Percentiles rank a stretch among this genome's conserved stretches.
These are phyloP conservation scores for Limnephilus rhombicus DNA, from an alignment of 2,888 invertebrate genomes.

Conservation along the genomic window DNA sequence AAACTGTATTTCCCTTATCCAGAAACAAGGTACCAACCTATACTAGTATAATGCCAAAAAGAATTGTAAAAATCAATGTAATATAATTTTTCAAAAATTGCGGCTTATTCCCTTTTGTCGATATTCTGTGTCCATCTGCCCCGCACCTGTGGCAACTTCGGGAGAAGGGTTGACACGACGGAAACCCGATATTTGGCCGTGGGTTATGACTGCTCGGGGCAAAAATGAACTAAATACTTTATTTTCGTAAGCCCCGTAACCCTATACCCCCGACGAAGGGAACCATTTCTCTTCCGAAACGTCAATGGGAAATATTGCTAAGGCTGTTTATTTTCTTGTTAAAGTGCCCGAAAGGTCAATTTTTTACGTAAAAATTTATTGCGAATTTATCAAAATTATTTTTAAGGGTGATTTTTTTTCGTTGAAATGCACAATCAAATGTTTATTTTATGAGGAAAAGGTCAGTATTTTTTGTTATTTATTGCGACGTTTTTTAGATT, in stretches of 20 bases:
- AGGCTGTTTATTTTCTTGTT: background rate
- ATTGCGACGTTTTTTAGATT: background rate
- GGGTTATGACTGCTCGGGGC: background rate
- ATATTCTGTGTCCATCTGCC: background rate
- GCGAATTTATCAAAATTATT: background rate
- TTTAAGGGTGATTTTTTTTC: background rate
- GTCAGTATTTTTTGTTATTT: slow-evolving; percentile 6
- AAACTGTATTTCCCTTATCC: too few species aligned
- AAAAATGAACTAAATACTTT: slow-evolving; percentile 8
- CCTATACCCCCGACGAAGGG: slow-evolving; percentile 13
- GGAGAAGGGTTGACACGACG: slow-evolving; percentile 6
- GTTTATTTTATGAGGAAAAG: background rate
- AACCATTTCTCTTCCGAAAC: slow-evolving; percentile 30
- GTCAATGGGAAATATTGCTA: slow-evolving; percentile 14
- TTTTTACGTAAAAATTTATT: background rate
- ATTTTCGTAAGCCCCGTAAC: slow-evolving; percentile 18
- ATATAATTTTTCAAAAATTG: background rate
- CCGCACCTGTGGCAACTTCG: slow-evolving; percentile 13
- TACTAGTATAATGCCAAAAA: background rate
- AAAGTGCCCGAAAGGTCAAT: background rate
- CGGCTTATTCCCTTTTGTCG: background rate
- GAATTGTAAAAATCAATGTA: background rate
- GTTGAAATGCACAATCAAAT: background rate
- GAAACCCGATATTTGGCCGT: slow-evolving; percentile 12
- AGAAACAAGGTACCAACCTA: too few species aligned